A percentile compares a stretch with the other conserved stretches of the same genome.
These are phyloP conservation scores for Rynchops niger DNA, from an alignment of 2,113 vertebrate genomes.

Conservation along the genomic window DNA sequence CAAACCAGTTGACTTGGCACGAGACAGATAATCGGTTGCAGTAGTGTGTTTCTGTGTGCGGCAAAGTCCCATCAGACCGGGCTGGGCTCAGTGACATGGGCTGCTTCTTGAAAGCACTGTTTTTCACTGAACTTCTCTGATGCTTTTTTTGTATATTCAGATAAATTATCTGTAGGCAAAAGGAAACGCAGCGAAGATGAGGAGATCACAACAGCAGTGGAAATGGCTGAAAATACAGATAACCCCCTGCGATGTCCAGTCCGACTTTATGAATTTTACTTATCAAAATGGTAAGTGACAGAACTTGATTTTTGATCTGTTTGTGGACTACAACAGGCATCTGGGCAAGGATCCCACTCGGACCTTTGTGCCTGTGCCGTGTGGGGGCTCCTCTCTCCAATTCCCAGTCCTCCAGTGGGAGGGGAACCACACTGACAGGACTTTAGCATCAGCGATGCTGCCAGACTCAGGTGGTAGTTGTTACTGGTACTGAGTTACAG, in stretches of 20 bases:
- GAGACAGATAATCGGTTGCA: background rate
- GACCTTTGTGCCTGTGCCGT: background rate
- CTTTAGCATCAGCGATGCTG: background rate
- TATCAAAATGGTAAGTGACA: conserved; percentile 91
- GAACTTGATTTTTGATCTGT: background rate
- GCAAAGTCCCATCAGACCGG: background rate
- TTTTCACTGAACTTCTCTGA: background rate
- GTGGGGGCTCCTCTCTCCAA: background rate
- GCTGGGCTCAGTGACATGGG: background rate
- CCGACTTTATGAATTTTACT: conserved; percentile 95
- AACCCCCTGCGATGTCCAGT: conserved; percentile 96
- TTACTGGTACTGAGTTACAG: background rate
- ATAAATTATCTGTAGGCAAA: conserved; percentile 83
- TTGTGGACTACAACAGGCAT: background rate
- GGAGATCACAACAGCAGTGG: conserved; percentile 79
- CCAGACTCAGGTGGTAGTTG: background rate
- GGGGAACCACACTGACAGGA: background rate
- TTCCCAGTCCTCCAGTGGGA: background rate
- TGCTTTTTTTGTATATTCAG: conserved; percentile 47
- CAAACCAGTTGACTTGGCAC: background rate
- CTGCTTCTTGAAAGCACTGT: background rate
- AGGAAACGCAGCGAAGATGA: conserved; percentile 85
- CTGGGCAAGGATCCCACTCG: background rate
- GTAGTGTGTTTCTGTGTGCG: background rate
- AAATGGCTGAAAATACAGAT: conserved; percentile 93